These are phyloP conservation scores for Sterna hirundo DNA, from an alignment of 2,113 vertebrate species.

Conservation along the genomic window DNA sequence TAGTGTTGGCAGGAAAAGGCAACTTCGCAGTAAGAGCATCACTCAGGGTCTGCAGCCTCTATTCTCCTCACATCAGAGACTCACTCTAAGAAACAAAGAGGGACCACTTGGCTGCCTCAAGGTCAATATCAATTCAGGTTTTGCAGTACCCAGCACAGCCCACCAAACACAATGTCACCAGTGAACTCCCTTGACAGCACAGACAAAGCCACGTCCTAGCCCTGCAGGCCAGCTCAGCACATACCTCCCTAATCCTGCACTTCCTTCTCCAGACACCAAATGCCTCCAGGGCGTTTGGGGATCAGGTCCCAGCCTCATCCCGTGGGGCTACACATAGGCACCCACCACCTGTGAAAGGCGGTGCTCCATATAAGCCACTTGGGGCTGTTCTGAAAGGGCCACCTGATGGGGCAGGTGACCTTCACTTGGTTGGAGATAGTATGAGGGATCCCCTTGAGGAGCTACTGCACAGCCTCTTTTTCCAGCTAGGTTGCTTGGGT, in stretches of 20 bases:
- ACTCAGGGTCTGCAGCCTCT: neutral
- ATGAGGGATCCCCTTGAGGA: neutral
- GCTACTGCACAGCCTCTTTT: neutral
- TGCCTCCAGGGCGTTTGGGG: neutral
- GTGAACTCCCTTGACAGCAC: too few species aligned
- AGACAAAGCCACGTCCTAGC: too few species aligned
- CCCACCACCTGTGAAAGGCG: too few species aligned
- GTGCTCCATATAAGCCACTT: neutral
- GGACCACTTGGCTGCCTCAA: neutral
- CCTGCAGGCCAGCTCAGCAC: neutral
- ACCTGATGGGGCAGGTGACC: neutral
- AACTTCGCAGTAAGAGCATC: neutral
- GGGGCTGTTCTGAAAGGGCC: too few species aligned
- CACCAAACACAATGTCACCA: neutral
- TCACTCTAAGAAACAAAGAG: neutral
- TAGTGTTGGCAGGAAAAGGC: neutral
- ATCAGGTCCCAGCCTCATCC: neutral
- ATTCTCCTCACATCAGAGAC: neutral
- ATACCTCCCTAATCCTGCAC: neutral
- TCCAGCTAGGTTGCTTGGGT: neutral
- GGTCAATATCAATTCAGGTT: neutral
- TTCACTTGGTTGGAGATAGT: neutral
- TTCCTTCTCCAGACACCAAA: neutral
- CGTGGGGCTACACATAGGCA: too few species aligned
- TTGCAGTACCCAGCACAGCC: neutral